Conservation (phyloP, 1,140 invertebrate genomes). For the Mactra quadrangularis region DNA sequence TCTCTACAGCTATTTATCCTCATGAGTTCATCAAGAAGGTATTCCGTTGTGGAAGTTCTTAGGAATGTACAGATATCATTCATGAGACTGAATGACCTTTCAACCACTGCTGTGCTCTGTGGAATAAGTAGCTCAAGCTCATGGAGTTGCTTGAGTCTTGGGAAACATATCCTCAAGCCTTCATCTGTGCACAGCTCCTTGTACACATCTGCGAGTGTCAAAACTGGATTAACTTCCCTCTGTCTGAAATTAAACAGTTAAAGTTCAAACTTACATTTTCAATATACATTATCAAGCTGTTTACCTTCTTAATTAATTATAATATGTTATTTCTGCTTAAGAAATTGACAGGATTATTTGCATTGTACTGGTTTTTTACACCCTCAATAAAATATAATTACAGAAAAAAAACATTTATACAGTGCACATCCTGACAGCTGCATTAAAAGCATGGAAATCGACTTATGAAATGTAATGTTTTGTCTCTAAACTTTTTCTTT, state of each 20-base stretch:
- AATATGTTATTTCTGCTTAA: neutral
- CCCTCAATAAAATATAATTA: neutral
- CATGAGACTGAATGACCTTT: constrained; percentile 60
- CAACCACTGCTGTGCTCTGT: constrained; percentile 47
- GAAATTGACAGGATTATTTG: neutral
- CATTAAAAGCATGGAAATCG: too few relatives aligned
- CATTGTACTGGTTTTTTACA: too few relatives aligned
- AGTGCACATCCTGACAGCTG: neutral
- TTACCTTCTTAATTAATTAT: neutral
- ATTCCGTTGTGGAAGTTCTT: neutral
- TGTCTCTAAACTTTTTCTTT: too few relatives aligned
- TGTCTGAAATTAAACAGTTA: constrained; percentile 2
- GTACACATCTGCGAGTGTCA: neutral
- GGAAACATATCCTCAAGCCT: constrained; percentile 32
- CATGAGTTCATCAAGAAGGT: neutral
- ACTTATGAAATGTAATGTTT: too few relatives aligned
- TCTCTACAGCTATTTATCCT: too few relatives aligned
- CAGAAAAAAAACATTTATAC: neutral
- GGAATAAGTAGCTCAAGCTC: constrained; percentile 39
- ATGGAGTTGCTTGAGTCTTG: constrained; percentile 4
- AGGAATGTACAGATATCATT: constrained; percentile 60
- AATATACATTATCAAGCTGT: neutral
- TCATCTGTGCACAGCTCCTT: neutral
- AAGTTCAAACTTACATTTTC: neutral
- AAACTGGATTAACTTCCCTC: neutral